phyloP scores from a whole-genome alignment of 2,113 vertebrate species.

The Phylloscopus trochilus region DNA sequence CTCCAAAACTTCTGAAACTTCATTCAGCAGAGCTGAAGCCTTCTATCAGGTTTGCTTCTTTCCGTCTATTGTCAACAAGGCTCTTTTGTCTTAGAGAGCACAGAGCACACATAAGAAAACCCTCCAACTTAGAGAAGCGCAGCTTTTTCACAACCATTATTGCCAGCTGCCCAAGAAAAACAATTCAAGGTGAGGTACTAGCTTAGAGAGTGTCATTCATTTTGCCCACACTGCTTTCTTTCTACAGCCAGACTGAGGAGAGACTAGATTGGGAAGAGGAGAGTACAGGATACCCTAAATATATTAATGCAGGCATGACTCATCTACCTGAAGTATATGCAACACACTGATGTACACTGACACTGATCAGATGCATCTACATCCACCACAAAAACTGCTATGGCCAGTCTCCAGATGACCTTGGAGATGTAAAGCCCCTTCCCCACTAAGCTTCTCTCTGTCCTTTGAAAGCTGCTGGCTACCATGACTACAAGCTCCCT shows the following conservation, averaged over 20 bases:
- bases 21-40: neutral
- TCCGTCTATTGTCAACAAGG: neutral
- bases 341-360: neutral
- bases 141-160: neutral
- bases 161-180: neutral
- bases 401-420: neutral
- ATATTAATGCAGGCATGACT: neutral
- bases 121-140: neutral
- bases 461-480: neutral
- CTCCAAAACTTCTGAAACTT: neutral
- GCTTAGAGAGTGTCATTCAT: neutral
- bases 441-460: neutral
- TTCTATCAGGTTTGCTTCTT: neutral
- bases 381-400: neutral
- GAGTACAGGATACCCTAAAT: neutral
- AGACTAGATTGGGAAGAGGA: neutral
- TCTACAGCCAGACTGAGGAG: neutral
- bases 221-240: neutral
- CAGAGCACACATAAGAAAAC: neutral
- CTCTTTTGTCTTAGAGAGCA: neutral
- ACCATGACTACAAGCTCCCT: neutral
- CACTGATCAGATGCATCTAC: neutral
- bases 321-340: neutral
- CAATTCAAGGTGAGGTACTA: neutral
- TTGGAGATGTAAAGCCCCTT: neutral